Conservation (phyloP, 2,113 vertebrate genomes). For the Pedetes capensis region DNA sequence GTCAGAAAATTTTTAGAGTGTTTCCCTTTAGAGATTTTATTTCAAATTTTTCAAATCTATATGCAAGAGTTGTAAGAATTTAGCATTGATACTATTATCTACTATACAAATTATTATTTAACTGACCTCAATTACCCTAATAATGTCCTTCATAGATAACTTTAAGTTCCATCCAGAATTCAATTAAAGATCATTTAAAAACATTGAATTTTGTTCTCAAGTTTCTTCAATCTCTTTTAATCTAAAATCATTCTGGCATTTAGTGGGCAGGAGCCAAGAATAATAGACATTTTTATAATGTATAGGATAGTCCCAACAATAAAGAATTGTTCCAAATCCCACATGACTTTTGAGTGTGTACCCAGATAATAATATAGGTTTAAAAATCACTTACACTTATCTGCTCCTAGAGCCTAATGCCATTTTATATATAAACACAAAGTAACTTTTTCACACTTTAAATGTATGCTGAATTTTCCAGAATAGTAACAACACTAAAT, state of each 20-base stretch:
- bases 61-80: slow-evolving; percentile 3
- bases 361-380: background rate
- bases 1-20: background rate
- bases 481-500: background rate
- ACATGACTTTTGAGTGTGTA: background rate
- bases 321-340: background rate
- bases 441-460: slow-evolving; percentile 11
- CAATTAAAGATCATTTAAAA: background rate
- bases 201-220: background rate
- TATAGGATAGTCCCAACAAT: background rate
- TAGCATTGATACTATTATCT: background rate
- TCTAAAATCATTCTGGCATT: slow-evolving; percentile 6
- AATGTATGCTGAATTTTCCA: background rate
- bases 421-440: slow-evolving; percentile 7
- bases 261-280: background rate
- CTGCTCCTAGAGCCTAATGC: background rate
- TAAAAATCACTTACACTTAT: background rate
- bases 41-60: slow-evolving; percentile 13
- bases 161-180: slow-evolving; percentile 1
- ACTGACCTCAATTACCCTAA: background rate
- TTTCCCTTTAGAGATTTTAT: slow-evolving; percentile 7
- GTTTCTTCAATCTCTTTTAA: background rate
- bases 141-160: background rate
- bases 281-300: background rate
- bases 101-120: background rate